Evolutionary conservation across 2,797 vertebrate genomes (phyloP), one percentile per base, ranked within the genome.

Genomic region (Clamator glandarius): DNA sequence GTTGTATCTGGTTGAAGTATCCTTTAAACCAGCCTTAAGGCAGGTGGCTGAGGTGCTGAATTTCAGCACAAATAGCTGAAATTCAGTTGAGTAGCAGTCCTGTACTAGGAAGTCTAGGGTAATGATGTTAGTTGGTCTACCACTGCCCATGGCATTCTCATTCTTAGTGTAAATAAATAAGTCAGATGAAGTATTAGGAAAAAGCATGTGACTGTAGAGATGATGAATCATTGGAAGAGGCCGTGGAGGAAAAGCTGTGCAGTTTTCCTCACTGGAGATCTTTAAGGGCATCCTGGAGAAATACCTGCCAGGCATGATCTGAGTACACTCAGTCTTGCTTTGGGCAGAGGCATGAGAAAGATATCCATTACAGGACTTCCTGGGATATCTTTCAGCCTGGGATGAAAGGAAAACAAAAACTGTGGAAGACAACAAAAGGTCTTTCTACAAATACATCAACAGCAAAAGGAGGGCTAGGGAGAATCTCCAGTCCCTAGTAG

Each of bases 161-260:
- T 87, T 89, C 64, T 74, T 31, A 67, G 33, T 81, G 50, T 75
- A 90, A 94, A 90, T 90, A 61, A 92, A 36, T 89, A 48, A 82
- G 52, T 84, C 66, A 59, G 36, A 36, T 79, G 41, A 84, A 84
- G 58, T 87, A 70, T 77, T 95, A 89, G 39, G 61, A 58, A 86
- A 83, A 81, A 13, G 2, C 26, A 7, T 35, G 14, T 64, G 33
- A 51, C 29, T 84, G 41, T 87, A 33, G 62, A 87, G 68, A 46
- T 44, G 54, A 79, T 44, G 51, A 31, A 68, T 61, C 11, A 4
- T 31, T 81, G 58, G 48, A 83, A 73, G n/a, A 91, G n/a, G 39
- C 44, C 80, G 52, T 62, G 61, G 61, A 69, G 39, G 44, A 80
- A 80, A 63, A 94, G 17, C n/a, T 70, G 18, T 77, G 76, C 21